Base-by-base conservation (phyloP, 1,140 invertebrate genomes). In the Homalodisca vitripennis region DNA sequence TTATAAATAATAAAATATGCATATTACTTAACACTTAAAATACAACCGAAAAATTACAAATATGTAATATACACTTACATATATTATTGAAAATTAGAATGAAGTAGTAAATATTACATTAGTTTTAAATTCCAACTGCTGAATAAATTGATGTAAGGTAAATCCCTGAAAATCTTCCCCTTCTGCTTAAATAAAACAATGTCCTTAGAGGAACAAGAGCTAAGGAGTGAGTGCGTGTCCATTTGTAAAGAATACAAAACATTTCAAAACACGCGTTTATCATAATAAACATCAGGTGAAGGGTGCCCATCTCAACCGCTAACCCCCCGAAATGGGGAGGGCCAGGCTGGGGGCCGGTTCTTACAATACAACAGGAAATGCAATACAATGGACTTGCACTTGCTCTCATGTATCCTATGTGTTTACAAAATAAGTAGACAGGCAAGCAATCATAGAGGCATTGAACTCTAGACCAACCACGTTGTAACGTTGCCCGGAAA, bases 181-280 rank as follows among this genome's bases (percentile, higher is more conserved):
- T 10, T 10, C 6, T 10, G 17, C 17, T 10, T 41, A 10, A 41
- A 41, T 10, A 41, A 17, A 41, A 10, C 6, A 41, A 41, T 41
- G 17, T 10, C 17, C 34, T 41, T 41, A 53, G 48, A 14, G 20
- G 6, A 22, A 53, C 12, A 53, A 53, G 12, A 17, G 6, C 20
- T 14, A 14, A 14, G 12, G 17, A 53, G 20, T 53, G 48, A 66
- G 63, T 26, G 34, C 63, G 63, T 66, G 63, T 66, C 63, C 63
- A 66, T 66, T 46, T 66, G 63, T 66, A 66, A 26, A 53, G 51
- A 67, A 53, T 51, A 67, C 47, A 67, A 67, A 67, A 67, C 55
- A 60, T 60, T 60, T 60, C 55, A 26, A 60, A 60, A 60, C 55
- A 60, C 55, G 55, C 27, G 55, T 60, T 60, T 60, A 60, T 60